Conservation (phyloP, 1,140 invertebrate species). For the Achroia grisella region DNA sequence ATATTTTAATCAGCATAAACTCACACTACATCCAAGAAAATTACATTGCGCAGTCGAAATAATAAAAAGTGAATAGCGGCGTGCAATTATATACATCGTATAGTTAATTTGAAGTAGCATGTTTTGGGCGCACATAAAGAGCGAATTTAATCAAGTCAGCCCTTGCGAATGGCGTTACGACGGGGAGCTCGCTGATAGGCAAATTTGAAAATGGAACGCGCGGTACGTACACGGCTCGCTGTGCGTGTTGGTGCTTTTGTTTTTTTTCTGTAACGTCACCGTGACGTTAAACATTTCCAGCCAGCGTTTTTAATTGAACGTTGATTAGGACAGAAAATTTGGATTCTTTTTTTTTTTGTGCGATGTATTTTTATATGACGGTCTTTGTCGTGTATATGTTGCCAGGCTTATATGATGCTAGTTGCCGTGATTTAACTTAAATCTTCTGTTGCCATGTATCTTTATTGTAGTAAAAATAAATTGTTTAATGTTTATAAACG, state of each 20-base stretch:
- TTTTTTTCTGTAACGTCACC: conserved; percentile 4
- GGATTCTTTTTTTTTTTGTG: too few species aligned
- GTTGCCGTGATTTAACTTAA: too few species aligned
- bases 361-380: too few species aligned
- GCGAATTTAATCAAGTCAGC: conserved; percentile 6
- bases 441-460: too few species aligned
- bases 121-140: conserved; percentile 2
- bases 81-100: conserved; percentile 4
- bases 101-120: conserved; percentile 8
- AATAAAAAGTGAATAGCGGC: background rate
- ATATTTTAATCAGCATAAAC: conserved; percentile 4
- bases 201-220: conserved; percentile 9
- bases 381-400: too few species aligned
- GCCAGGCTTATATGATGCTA: too few species aligned
- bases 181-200: conserved; percentile 5
- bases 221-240: background rate
- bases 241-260: background rate
- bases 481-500: too few species aligned
- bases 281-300: conserved; percentile 1
- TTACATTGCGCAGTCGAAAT: background rate
- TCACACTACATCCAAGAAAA: too few species aligned
- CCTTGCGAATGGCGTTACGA: conserved; percentile 3
- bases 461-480: too few species aligned
- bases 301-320: conserved; percentile 1
- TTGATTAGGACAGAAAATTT: background rate